These are phyloP conservation scores for Ctenosaura bakeri DNA, from an alignment of 2,797 vertebrate genomes.

Conservation along the genomic window DNA sequence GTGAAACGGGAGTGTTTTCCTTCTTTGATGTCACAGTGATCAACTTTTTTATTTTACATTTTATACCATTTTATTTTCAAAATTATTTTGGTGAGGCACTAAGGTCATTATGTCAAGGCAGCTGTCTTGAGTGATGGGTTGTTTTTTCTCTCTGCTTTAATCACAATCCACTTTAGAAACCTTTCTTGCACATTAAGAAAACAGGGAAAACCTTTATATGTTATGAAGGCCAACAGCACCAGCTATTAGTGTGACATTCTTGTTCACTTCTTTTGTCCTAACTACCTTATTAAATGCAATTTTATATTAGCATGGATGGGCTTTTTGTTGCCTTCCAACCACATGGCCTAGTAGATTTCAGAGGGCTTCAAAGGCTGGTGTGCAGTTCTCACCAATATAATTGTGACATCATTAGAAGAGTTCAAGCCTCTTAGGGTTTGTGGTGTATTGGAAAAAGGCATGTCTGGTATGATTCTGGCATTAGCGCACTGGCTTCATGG, in stretches of 20 bases:
- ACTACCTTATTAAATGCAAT: background rate
- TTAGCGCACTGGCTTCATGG: too few species aligned
- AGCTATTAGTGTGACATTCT: background rate
- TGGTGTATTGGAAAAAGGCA: too few species aligned
- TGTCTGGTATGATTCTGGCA: too few species aligned
- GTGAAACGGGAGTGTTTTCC: background rate
- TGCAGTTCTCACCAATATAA: too few species aligned
- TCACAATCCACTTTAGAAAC: slow-evolving; percentile 6
- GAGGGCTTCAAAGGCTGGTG: background rate
- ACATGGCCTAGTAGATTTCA: background rate
- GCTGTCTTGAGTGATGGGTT: background rate
- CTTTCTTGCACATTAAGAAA: background rate
- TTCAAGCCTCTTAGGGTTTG: too few species aligned
- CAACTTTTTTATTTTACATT: background rate
- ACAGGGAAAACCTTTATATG: background rate
- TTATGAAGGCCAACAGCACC: background rate
- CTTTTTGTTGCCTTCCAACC: slow-evolving; percentile 22
- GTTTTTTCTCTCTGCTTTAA: background rate
- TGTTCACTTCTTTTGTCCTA: background rate
- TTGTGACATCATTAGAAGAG: too few species aligned
- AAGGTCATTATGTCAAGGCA: accelerated
- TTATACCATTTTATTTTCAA: background rate
- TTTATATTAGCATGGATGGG: background rate
- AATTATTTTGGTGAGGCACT: background rate
- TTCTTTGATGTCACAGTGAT: slow-evolving; percentile 1